phyloP scores from a whole-genome alignment of 1,140 invertebrate genomes.

The Bactericera cockerelli region DNA sequence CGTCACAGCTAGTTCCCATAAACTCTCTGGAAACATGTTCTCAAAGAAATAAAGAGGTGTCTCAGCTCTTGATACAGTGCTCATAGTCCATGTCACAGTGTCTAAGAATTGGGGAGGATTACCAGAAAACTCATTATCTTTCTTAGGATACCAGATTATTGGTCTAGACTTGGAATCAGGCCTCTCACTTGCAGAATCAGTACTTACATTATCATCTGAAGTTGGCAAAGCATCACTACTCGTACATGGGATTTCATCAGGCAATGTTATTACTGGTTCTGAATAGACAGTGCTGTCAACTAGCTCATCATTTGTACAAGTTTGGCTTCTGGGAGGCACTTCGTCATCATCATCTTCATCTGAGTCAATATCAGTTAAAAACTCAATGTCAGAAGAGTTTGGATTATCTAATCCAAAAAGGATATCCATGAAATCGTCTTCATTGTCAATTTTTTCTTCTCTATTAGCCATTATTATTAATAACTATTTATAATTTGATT shows the following conservation, averaged over 20 bases:
- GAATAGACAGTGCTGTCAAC: background rate
- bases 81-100: background rate
- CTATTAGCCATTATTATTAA: background rate
- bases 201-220: no score
- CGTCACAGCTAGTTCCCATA: background rate
- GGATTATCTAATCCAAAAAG: background rate
- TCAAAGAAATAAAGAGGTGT: conserved; percentile 14
- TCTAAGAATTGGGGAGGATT: background rate
- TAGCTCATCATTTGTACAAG: no score
- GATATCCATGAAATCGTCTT: background rate
- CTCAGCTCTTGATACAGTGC: background rate
- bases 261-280: background rate
- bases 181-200: no score
- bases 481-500: background rate
- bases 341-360: no score
- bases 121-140: conserved; percentile 8
- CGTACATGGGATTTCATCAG: background rate
- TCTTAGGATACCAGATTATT: background rate
- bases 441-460: background rate
- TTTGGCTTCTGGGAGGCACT: no score
- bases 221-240: no score
- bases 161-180: background rate
- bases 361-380: no score
- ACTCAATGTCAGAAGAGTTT: background rate
- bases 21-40: conserved; percentile 8